Evolutionary conservation across 2,888 invertebrate species (phyloP).

Genomic region (Orchesella flavescens): DNA sequence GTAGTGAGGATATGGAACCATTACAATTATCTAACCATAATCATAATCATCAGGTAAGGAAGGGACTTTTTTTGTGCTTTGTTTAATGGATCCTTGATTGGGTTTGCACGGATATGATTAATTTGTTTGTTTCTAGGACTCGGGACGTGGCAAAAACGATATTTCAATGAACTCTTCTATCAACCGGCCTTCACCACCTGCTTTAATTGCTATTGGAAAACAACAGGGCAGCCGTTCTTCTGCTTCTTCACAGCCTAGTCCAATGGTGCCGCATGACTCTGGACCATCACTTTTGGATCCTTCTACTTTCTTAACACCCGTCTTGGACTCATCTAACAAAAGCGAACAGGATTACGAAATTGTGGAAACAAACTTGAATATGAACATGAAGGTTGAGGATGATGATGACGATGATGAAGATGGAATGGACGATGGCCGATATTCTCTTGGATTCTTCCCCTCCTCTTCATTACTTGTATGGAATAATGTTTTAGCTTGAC

Average conservation of each 20-base stretch:
- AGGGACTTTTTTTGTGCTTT: too few species aligned
- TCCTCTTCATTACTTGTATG: conserved; percentile 70
- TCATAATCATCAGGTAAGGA: conserved; percentile 68
- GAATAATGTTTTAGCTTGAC: background rate
- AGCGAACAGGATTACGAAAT: conserved; percentile 70
- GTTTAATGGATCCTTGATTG: too few species aligned
- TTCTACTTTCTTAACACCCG: conserved; percentile 69
- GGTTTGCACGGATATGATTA: background rate
- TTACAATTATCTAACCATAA: conserved; percentile 58
- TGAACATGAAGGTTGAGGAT: conserved; percentile 71
- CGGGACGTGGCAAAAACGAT: conserved; percentile 50
- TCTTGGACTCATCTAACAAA: conserved; percentile 67
- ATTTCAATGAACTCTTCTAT: conserved; percentile 59
- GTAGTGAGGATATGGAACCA: conserved; percentile 70
- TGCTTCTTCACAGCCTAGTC: conserved; percentile 68
- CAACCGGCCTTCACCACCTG: conserved; percentile 71
- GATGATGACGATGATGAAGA: conserved; percentile 72
- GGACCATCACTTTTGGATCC: conserved; percentile 56
- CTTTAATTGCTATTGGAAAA: conserved; percentile 67
- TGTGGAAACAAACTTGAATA: conserved; percentile 67
- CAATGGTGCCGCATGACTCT: conserved; percentile 69
- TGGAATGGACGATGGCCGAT: conserved; percentile 69
- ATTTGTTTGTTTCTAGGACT: conserved; percentile 26
- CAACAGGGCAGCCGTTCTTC: conserved; percentile 61
- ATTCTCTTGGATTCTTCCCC: conserved; percentile 70